Conservation (phyloP, 2,113 vertebrate genomes). For the Sinosuthora webbiana region DNA sequence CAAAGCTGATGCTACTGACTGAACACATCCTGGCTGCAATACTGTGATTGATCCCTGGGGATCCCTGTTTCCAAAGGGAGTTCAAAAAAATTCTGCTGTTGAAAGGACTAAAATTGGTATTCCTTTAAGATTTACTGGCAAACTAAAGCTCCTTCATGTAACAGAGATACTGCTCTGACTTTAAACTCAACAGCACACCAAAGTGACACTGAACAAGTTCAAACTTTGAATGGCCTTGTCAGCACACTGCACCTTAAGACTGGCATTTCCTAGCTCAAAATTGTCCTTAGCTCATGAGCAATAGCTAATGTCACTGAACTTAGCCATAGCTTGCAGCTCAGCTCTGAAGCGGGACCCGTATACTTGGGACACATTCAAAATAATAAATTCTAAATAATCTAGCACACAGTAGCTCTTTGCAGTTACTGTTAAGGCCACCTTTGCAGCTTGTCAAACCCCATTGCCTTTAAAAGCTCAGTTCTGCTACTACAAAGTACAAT, state of each 20-base stretch:
- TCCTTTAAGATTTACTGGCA: slow-evolving; percentile 66
- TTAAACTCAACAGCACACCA: not conserved
- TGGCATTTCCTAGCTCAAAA: not conserved
- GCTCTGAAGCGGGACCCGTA: not conserved
- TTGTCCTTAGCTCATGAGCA: not conserved
- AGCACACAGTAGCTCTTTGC: not conserved
- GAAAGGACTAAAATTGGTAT: slow-evolving; percentile 69
- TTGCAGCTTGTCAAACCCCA: slow-evolving; percentile 13
- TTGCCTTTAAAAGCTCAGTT: slow-evolving; percentile 23
- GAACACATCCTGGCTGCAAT: slow-evolving; percentile 71
- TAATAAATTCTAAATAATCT: slow-evolving; percentile 11
- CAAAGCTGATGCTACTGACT: slow-evolving; percentile 71
- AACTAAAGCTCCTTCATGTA: slow-evolving; percentile 36
- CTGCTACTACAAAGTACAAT: not conserved
- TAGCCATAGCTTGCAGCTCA: not conserved
- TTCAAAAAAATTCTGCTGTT: slow-evolving; percentile 70
- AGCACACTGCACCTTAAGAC: not conserved
- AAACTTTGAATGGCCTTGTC: slow-evolving; percentile 47
- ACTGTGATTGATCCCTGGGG: slow-evolving; percentile 70
- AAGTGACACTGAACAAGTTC: slow-evolving; percentile 46
- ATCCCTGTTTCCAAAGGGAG: slow-evolving; percentile 67
- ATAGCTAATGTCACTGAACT: not conserved
- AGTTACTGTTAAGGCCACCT: not conserved
- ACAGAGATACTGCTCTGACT: slow-evolving; percentile 46
- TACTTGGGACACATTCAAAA: not conserved